Base-by-base conservation (phyloP, 2,888 invertebrate genomes). In the Anorthoa munda region DNA sequence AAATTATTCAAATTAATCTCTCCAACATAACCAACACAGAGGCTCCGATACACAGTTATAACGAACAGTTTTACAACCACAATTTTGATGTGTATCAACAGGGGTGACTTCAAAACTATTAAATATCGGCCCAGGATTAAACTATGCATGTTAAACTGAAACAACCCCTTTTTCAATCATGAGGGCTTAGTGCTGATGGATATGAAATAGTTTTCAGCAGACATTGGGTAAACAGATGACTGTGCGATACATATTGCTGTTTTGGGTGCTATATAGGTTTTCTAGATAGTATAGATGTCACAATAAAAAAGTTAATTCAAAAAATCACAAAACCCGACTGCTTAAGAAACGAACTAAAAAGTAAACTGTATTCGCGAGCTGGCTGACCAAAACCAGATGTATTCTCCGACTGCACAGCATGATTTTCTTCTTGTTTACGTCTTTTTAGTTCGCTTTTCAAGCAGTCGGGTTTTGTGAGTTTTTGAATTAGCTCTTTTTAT, bases 81-180 rank as follows among this genome's bases (percentile, higher is more conserved):
- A 58, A 58, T 58, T 58, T 74, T 51, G 45, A 58, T 68, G 74
- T 77, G n/a, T 55, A 58, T 59, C 71, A 83, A 55, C 67, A 68
- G 59, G 84, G 81, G 81, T 80, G 81, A 31, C 91, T 91, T 88
- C 89, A 91, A 92, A 93, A 93, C 93, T 93, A 93, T 93, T 92
- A 92, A 92, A 93, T 90, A 86, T 76, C 89, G 89, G 89, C 79
- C 85, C 75, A 70, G 91, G 91, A 90, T 91, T 90, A 91, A 87
- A 83, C 87, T 84, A 88, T 84, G 84, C 82, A 90, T 90, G 89
- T 88, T 88, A 89, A 90, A 83, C 84, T 82, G 85, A 73, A 82
- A 81, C 87, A 59, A 82, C 85, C 87, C 89, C 87, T 83, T 89
- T 87, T 83, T 87, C 87, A 88, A 86, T 87, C 85, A 87, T 78